Evolutionary conservation across 2,113 vertebrate genomes (phyloP), one percentile per base, ranked within the genome.

Genomic region (Larimichthys crocea): DNA sequence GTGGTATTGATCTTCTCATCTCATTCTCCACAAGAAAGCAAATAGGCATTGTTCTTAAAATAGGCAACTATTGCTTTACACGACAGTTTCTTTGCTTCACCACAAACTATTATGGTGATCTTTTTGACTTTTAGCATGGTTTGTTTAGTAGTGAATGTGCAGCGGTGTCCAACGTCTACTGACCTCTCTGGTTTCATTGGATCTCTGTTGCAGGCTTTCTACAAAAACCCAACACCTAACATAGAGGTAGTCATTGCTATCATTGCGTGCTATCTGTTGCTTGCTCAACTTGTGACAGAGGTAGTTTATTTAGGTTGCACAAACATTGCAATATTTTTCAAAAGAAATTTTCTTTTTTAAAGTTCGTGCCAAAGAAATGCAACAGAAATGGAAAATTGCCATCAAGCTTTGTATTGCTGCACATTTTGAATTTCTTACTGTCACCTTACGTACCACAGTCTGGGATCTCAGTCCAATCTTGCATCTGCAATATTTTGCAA

Each of bases 401-500:
- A 42, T n/a, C 35, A 29, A 1, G 48, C n/a, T 78, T 62, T 50
- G 26, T 29, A 12, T 40, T 29, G 19, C 10, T 26, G 17, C 42
- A 73, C 50, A 59, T 62, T 56, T 65, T 63, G 16, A 12, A 59
- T 76, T 69, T 35, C 2, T 69, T 40, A 5, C 15, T 48, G 3
- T 48, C 50, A 22, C 52, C 2, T 31, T 5, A 2, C 19, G 60
- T 22, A 19, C 10, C 46, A 57, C 57, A 44, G 26, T 55, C 4
- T 12, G 67, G 62, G 60, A 90, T 83, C 46, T 84, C 78, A 29
- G 52, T 75, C 64, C 83, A 76, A 89, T 85, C 35, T 78, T 56
- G 55, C 68, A 82, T 83, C 85, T 90, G 79, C 80, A 90, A 86
- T 88, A 84, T 84, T 86, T 79, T 85, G 78, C 79, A 88, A 88